Evolutionary conservation across 2,888 invertebrate species (phyloP).

Genomic region (Agrilus mali): DNA sequence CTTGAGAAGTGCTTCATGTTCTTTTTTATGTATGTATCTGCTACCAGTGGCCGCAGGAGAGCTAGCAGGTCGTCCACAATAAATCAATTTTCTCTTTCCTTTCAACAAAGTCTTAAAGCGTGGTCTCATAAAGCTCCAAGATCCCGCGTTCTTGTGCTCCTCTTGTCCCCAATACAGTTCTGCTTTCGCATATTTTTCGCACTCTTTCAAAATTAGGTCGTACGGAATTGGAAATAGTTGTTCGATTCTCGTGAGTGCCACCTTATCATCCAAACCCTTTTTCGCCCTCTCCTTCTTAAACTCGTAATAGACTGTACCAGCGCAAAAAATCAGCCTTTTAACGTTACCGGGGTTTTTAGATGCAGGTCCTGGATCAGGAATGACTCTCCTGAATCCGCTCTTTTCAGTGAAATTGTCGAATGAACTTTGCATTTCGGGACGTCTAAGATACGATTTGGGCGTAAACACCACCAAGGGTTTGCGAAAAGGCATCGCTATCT

Average conservation of each 20-base stretch:
- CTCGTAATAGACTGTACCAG: conserved; percentile 88
- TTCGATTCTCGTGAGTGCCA: conserved; percentile 77
- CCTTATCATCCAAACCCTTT: conserved; percentile 54
- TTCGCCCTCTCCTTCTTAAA: conserved; percentile 65
- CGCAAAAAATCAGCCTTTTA: conserved; percentile 76
- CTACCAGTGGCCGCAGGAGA: background rate
- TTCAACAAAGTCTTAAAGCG: conserved; percentile 6
- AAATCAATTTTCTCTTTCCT: background rate
- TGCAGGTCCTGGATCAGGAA: conserved; percentile 65
- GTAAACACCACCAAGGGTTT: conserved; percentile 96
- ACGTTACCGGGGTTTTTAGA: conserved; percentile 53
- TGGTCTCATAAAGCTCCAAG: conserved; percentile 81
- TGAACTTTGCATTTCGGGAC: conserved; percentile 87
- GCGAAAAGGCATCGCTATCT: conserved; percentile 93
- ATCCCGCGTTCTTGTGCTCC: conserved; percentile 89
- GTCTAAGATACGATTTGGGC: conserved; percentile 91
- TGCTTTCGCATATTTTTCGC: conserved; percentile 72
- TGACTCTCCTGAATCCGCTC: conserved; percentile 66
- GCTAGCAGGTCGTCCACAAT: background rate
- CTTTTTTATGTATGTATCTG: too few relatives aligned
- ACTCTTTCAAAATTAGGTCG: conserved; percentile 73
- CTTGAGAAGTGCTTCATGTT: too few relatives aligned
- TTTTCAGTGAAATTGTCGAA: conserved; percentile 87
- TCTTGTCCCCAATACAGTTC: conserved; percentile 81
- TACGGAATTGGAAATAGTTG: conserved; percentile 93